Evolutionary conservation across 2,888 invertebrate genomes (phyloP).

Genomic region (Synanthedon vespiformis): DNA sequence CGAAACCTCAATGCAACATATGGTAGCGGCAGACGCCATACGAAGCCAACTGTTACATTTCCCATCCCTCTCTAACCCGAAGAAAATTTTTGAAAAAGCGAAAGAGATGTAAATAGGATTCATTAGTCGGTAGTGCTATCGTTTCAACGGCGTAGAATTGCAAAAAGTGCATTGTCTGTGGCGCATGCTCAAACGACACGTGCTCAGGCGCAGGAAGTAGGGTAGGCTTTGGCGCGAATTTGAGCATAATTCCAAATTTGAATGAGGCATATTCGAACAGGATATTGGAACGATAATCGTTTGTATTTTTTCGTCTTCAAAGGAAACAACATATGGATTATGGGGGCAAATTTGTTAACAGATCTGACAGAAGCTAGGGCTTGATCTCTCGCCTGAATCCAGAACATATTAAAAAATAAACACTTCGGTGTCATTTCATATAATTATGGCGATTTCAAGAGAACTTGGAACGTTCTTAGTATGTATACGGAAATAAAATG

Average conservation of each 20-base stretch:
- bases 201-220: constrained; percentile 47
- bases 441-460: too few relatives aligned
- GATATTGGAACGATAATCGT: constrained; percentile 61
- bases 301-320: constrained; percentile 11
- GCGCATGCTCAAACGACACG: constrained; percentile 45
- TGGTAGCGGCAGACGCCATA: constrained; percentile 64
- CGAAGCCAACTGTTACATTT: constrained; percentile 54
- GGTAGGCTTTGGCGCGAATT: constrained; percentile 65
- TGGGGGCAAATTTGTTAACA: constrained; percentile 13
- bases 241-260: constrained; percentile 46
- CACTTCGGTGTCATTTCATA: too few relatives aligned
- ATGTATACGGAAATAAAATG: too few relatives aligned
- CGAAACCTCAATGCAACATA: constrained; percentile 66
- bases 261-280: constrained; percentile 43
- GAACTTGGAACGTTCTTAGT: too few relatives aligned
- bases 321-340: constrained; percentile 57
- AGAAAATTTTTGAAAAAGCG: constrained; percentile 10
- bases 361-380: not conserved
- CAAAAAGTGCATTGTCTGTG: constrained; percentile 59
- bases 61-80: constrained; percentile 27
- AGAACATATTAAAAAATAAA: too few relatives aligned
- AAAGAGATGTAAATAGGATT: constrained; percentile 39
- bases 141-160: constrained; percentile 52
- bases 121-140: constrained; percentile 61
- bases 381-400: too few relatives aligned